Percentiles rank a stretch among this genome's conserved stretches.
phyloP scores from a whole-genome alignment of 2,888 invertebrate genomes.

The Tinea semifulvella region DNA sequence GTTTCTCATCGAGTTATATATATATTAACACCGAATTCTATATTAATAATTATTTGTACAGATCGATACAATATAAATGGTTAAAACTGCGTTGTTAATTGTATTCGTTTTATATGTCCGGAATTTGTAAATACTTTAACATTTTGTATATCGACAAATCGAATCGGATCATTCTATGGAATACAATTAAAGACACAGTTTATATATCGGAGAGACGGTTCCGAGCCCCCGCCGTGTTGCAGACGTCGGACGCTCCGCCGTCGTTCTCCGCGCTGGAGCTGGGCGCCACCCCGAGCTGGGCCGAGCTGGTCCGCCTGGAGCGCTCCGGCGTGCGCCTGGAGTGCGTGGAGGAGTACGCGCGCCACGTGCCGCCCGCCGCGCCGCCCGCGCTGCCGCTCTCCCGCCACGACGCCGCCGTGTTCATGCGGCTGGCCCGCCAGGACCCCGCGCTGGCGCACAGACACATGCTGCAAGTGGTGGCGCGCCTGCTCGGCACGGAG shows the following conservation, averaged over 20 bases:
- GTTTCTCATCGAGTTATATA: no score
- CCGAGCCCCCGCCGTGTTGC: slow-evolving; percentile 25
- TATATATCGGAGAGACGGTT: not conserved
- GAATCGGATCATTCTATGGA: no score
- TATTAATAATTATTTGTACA: no score
- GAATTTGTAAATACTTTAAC: not conserved
- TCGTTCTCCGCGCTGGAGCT: slow-evolving; percentile 60
- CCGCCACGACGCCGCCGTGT: slow-evolving; percentile 31
- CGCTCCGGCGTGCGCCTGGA: slow-evolving; percentile 52
- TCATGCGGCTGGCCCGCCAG: slow-evolving; percentile 21
- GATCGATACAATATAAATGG: no score
- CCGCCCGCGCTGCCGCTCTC: slow-evolving; percentile 9
- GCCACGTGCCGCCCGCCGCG: slow-evolving; percentile 34
- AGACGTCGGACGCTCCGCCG: slow-evolving; percentile 56
- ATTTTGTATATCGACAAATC: not conserved
- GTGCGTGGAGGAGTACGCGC: slow-evolving; percentile 45
- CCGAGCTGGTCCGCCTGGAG: slow-evolving; percentile 44
- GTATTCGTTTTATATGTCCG: not conserved
- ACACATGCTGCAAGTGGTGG: not conserved
- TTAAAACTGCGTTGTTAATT: slow-evolving; percentile 3
- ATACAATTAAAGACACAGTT: no score
- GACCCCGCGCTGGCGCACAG: slow-evolving; percentile 16
- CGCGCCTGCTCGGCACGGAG: not conserved
- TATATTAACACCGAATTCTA: no score
- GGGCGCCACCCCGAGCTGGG: slow-evolving; percentile 51